Percentiles rank a stretch among this genome's conserved stretches.
phyloP scores from a whole-genome alignment of 2,113 vertebrate species.

The Phylloscopus trochiloides region DNA sequence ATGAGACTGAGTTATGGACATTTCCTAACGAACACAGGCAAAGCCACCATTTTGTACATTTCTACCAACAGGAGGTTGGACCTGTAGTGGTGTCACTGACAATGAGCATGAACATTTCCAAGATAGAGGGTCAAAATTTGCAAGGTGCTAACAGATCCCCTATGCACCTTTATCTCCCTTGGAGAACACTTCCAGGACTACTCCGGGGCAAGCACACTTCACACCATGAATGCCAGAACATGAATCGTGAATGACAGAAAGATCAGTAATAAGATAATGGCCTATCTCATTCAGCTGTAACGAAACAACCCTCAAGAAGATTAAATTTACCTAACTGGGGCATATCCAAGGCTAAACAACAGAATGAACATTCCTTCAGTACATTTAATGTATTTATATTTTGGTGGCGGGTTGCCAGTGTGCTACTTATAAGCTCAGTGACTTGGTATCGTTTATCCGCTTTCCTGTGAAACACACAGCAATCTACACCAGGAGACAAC shows the following conservation, averaged over 20 bases:
- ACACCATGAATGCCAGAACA: conserved; percentile 53
- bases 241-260: conserved; percentile 61
- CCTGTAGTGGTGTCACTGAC: background rate
- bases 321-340: conserved; percentile 74
- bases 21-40: background rate
- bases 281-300: conserved; percentile 61
- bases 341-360: conserved; percentile 72
- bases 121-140: background rate
- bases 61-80: background rate
- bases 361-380: conserved; percentile 74
- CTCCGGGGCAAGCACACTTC: conserved; percentile 56
- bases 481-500: conserved; percentile 55
- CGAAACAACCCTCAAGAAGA: conserved; percentile 65
- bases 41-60: background rate
- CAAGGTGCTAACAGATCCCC: background rate
- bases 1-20: background rate
- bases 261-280: conserved; percentile 65
- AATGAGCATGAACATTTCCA: background rate
- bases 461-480: conserved; percentile 67
- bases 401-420: conserved; percentile 71
- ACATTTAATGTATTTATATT: conserved; percentile 75
- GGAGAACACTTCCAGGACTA: background rate
- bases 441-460: conserved; percentile 70
- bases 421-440: conserved; percentile 74
- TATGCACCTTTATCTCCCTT: background rate